phyloP scores from a whole-genome alignment of 2,888 invertebrate genomes.

The Amblyjoppa fuscipennis region DNA sequence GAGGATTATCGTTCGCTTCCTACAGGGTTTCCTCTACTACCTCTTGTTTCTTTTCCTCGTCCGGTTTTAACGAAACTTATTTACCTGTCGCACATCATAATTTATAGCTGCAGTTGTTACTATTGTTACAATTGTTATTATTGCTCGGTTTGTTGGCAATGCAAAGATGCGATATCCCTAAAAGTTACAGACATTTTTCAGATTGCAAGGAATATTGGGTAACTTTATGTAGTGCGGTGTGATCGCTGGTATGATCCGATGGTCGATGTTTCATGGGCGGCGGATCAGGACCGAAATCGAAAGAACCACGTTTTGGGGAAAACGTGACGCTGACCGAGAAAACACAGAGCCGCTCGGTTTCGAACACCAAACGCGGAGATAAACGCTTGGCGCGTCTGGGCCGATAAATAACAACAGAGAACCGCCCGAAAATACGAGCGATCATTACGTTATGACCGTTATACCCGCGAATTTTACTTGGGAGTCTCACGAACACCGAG shows the following conservation, averaged over 20 bases:
- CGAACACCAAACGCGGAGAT: constrained; percentile 21
- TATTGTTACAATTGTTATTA: background rate
- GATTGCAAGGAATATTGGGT: too few relatives aligned
- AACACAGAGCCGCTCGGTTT: constrained; percentile 25
- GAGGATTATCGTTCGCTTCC: constrained; percentile 73
- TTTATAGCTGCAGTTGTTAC: background rate
- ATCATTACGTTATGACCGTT: constrained; percentile 75
- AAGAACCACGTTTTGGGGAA: background rate
- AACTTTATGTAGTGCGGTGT: background rate
- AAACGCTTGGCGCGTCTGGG: constrained; percentile 29
- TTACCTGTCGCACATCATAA: constrained; percentile 31
- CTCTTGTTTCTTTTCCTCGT: constrained; percentile 67
- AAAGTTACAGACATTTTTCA: too few relatives aligned
- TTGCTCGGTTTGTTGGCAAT: background rate
- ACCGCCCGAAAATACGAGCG: constrained; percentile 71
- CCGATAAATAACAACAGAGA: constrained; percentile 72
- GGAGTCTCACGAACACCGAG: constrained; percentile 50
- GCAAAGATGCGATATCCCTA: background rate
- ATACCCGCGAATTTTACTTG: constrained; percentile 66
- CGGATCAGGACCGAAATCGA: background rate
- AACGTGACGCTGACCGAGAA: constrained; percentile 4
- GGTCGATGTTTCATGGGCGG: background rate
- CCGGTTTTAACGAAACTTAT: constrained; percentile 32
- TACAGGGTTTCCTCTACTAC: constrained; percentile 51
- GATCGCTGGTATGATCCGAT: background rate